These are phyloP conservation scores for Polymixis flavicincta DNA, from an alignment of 2,888 invertebrate genomes.

Conservation along the genomic window DNA sequence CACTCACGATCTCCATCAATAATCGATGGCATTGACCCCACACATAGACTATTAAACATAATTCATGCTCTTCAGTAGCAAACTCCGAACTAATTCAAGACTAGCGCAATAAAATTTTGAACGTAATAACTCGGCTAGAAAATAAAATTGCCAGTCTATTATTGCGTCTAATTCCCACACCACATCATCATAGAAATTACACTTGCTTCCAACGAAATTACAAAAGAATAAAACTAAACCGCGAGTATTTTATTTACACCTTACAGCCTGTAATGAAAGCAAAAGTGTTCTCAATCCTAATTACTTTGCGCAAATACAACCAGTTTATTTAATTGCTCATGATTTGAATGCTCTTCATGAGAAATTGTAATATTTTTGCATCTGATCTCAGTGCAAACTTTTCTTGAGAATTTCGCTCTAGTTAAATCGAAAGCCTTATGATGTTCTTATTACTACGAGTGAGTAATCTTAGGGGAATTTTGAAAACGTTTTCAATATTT, in stretches of 20 bases:
- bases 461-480: not conserved
- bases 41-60: slow-evolving; percentile 51
- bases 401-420: not conserved
- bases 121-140: slow-evolving; percentile 55
- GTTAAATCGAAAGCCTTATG: not conserved
- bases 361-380: slow-evolving; percentile 43
- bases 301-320: slow-evolving; percentile 61
- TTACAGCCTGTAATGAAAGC: slow-evolving; percentile 63
- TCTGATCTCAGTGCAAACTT: not conserved
- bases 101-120: slow-evolving; percentile 51
- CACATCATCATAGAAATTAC: slow-evolving; percentile 59
- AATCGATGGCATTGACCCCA: slow-evolving; percentile 49
- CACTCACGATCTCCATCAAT: slow-evolving; percentile 54
- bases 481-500: slow-evolving; percentile 25
- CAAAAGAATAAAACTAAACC: slow-evolving; percentile 55
- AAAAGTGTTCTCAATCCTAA: slow-evolving; percentile 68
- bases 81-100: slow-evolving; percentile 45
- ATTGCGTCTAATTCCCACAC: slow-evolving; percentile 60
- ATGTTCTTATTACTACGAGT: slow-evolving; percentile 1
- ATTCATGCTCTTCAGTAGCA: slow-evolving; percentile 55
- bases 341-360: slow-evolving; percentile 37
- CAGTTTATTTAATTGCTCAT: slow-evolving; percentile 43
- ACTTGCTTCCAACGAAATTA: slow-evolving; percentile 43
- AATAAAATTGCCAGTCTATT: slow-evolving; percentile 57
- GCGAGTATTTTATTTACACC: slow-evolving; percentile 53